A percentile compares a stretch with the other conserved stretches of the same genome.
These are phyloP conservation scores for Chaetogeoica ovagalla DNA, from an alignment of 2,888 invertebrate genomes.

Conservation along the genomic window DNA sequence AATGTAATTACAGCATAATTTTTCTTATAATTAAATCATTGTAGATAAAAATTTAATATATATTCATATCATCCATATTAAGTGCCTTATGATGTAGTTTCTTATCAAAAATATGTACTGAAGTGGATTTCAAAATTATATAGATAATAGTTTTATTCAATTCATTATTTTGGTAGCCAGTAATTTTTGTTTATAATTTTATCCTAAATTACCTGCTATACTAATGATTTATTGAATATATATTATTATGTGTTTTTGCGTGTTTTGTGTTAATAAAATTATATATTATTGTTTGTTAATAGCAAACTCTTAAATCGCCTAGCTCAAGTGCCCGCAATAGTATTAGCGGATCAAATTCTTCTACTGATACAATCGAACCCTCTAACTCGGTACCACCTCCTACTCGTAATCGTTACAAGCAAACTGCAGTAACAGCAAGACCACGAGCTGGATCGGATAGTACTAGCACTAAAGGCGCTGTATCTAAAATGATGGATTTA, in stretches of 20 bases:
- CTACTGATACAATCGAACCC: conserved; percentile 55
- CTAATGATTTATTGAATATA: background rate
- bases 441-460: conserved; percentile 57
- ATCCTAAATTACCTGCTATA: background rate
- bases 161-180: background rate
- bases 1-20: too few species aligned
- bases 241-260: background rate
- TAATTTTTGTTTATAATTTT: background rate
- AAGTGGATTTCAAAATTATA: background rate
- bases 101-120: conserved; percentile 16
- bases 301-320: conserved; percentile 64
- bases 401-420: conserved; percentile 52
- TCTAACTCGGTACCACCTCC: conserved; percentile 47
- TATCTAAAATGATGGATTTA: conserved; percentile 90
- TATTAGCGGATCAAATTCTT: conserved; percentile 58
- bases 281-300: conserved; percentile 54
- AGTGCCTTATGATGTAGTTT: conserved; percentile 8
- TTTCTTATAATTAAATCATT: too few species aligned
- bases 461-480: conserved; percentile 64
- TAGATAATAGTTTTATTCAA: background rate
- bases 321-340: conserved; percentile 58
- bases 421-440: conserved; percentile 54
- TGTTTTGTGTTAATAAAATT: background rate
- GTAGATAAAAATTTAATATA: conserved; percentile 1
- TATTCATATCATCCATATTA: background rate